Evolutionary conservation across 1,140 invertebrate genomes (phyloP).

Genomic region (Dermatophagoides farinae): DNA sequence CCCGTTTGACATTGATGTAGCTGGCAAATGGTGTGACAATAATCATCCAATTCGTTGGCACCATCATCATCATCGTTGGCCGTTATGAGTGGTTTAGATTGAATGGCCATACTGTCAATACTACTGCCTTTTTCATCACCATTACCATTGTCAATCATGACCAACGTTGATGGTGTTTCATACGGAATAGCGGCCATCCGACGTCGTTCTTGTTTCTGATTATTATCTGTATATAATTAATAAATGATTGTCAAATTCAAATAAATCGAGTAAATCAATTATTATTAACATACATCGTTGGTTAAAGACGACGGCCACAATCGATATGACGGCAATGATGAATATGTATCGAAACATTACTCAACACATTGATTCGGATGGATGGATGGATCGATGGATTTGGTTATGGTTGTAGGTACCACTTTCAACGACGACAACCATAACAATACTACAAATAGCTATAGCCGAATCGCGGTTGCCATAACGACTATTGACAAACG

Average conservation of each 20-base stretch:
- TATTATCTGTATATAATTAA: not conserved
- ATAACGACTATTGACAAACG: no score
- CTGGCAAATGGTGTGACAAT: slow-evolving; percentile 1
- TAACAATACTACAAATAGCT: no score
- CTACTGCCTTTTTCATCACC: not conserved
- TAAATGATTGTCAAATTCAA: not conserved
- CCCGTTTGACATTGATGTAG: not conserved
- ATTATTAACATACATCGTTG: not conserved
- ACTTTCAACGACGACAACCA: no score
- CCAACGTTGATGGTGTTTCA: not conserved
- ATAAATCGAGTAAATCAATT: not conserved
- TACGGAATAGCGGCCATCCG: not conserved
- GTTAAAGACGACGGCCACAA: not conserved
- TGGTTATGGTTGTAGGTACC: no score
- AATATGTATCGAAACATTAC: not conserved
- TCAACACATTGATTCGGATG: no score
- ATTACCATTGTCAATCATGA: not conserved
- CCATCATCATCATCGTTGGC: no score
- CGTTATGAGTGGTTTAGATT: no score
- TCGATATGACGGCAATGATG: not conserved
- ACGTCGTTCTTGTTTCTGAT: not conserved
- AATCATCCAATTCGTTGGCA: not conserved
- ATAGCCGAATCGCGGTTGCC: no score
- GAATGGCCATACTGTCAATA: no score
- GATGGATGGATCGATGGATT: no score